Evolutionary conservation across 2,113 vertebrate species (phyloP).

Genomic region (Sinocyclocheilus grahami): DNA sequence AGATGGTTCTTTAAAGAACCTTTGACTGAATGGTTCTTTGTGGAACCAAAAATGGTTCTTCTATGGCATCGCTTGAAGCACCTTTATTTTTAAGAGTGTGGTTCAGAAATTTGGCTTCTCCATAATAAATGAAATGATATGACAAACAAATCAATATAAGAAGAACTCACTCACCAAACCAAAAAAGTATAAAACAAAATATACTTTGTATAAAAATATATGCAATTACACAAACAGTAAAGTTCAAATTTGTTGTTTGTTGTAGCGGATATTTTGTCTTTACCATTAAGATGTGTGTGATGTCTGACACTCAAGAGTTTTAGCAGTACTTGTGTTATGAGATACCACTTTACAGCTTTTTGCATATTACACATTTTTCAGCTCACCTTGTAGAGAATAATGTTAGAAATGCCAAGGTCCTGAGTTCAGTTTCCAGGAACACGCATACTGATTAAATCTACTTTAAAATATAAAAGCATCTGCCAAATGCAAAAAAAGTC

Average conservation of each 20-base stretch:
- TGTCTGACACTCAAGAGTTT: not conserved
- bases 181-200: conserved; percentile 49
- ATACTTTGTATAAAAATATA: conserved; percentile 45
- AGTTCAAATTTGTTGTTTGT: not conserved
- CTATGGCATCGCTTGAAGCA: no score
- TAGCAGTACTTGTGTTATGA: not conserved
- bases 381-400: not conserved
- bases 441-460: not conserved
- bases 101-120: not conserved
- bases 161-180: not conserved
- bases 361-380: not conserved
- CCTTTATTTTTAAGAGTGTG: no score
- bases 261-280: not conserved
- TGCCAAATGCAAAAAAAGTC: not conserved
- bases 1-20: no score
- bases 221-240: conserved; percentile 20
- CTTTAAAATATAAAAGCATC: not conserved
- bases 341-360: not conserved
- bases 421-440: not conserved
- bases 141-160: conserved; percentile 14
- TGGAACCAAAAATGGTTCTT: no score
- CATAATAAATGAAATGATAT: conserved; percentile 16
- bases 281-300: not conserved
- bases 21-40: no score
- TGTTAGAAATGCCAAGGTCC: not conserved